Base-by-base conservation (phyloP, 2,888 invertebrate genomes). In the Bellardia pandia region DNA sequence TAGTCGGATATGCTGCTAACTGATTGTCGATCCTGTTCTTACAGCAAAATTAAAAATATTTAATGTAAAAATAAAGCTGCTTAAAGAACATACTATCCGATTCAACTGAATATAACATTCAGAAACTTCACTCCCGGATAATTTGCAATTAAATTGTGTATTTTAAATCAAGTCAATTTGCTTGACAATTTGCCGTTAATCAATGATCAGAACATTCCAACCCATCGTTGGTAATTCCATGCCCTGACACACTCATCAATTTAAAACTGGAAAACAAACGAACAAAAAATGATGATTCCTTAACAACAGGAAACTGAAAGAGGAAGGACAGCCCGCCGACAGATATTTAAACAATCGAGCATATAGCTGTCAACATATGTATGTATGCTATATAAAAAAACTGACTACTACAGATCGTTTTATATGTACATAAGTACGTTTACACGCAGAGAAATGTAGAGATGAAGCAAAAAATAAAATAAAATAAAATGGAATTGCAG, bases 131-230 rank as follows among this genome's bases (percentile, higher is more conserved):
- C 13, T 62, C 13, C 40, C 48, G 8, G 9, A 56, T 75, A 72
- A 68, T 81, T 79, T 75, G 40, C 68, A 80, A 85, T 75, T 77
- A 64, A 75, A 51, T 72, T 69, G 68, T 74, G 33, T 68, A 56
- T 78, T 83, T 80, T 76, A 76, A 81, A 84, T 87, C 88, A 81
- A 90, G 93, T 93, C 93, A 93, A 92, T 92, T 93, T 90, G 89
- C 89, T 91, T 91, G 93, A 93, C 93, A 93, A 85, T 91, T 91
- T 91, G 91, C 91, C 93, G 92, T 93, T 92, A 91, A 92, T 93
- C 93, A 93, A 92, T 91, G 91, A 90, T 89, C 90, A 89, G 89
- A 86, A 90, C 68, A 87, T 87, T 86, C 90, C 91, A 91, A 91
- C 89, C 90, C 86, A 88, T 88, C 78, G 68, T 45, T 51, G 78